Base-by-base conservation (phyloP, 2,797 vertebrate species). In the Acrossocheilus wenchowensis region DNA sequence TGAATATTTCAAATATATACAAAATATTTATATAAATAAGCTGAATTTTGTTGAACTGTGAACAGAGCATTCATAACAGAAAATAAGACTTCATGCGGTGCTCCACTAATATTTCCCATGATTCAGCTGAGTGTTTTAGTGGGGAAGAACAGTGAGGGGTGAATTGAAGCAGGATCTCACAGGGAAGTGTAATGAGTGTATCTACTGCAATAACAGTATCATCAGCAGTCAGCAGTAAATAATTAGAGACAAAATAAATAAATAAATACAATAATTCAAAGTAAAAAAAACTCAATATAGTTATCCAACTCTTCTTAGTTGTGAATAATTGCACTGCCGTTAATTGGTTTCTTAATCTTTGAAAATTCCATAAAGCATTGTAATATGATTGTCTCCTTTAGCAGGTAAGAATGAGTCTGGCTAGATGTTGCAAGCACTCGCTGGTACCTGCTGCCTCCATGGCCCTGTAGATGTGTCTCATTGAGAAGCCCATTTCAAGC, bases 401-500 rank as follows among this genome's bases (percentile, higher is more conserved):
- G 21, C 30, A 23, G 54, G 52, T 73, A 39, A 15, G 54, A 78
- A 54, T 66, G 36, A 26, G 52, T 68, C 23, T 68, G 30, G 30
- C 15, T 45, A 57, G 52, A 86, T 60, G 64, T 68, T 79, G 69
- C 41, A 52, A 84, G 82, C 75, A 62, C 77, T 78, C 12, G 54
- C 39, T 48, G n/a, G 60, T 96, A 96, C 96, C 96, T 96, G 96
- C 94, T 90, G 95, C 94, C 90, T 96, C 96, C 95, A 96, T 95
- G 90, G 96, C 96, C 93, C 93, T 94, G 95, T 94, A 95, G 94
- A 96, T 96, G 92, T 96, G 96, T 91, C 95, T 95, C 92, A 96
- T 93, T 92, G 96, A 91, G 94, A 96, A 96, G 91, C 96, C 96
- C 96, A 96, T 96, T 94, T 96, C 96, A 92, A 96, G 93, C 92